phyloP scores from a whole-genome alignment of 1,140 invertebrate genomes.

The Drosophila azteca region DNA sequence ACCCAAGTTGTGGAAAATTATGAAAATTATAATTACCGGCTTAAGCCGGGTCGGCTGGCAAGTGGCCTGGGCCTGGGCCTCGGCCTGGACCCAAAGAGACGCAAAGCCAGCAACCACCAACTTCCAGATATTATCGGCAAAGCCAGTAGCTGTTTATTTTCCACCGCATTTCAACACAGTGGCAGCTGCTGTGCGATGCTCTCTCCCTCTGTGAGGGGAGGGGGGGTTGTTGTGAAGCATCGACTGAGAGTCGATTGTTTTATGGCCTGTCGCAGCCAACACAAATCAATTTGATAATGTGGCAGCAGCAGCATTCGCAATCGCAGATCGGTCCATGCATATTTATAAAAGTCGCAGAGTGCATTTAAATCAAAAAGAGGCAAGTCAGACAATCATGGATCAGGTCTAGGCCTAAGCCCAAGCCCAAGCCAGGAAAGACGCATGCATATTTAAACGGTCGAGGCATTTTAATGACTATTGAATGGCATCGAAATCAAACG shows the following conservation, averaged over 20 bases:
- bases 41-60: constrained; percentile 36
- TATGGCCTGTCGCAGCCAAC: constrained; percentile 55
- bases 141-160: constrained; percentile 65
- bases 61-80: neutral
- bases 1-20: constrained; percentile 60
- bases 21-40: constrained; percentile 76
- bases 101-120: neutral
- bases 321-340: constrained; percentile 59
- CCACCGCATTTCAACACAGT: constrained; percentile 58
- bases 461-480: constrained; percentile 62
- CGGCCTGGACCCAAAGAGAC: too few relatives aligned
- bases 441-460: constrained; percentile 64
- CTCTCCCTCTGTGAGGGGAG: neutral
- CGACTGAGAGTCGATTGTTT: constrained; percentile 36
- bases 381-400: constrained; percentile 49
- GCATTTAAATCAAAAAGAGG: constrained; percentile 73
- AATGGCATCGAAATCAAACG: constrained; percentile 61
- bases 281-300: constrained; percentile 68
- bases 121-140: constrained; percentile 35
- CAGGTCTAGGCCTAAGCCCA: constrained; percentile 61
- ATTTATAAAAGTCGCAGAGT: constrained; percentile 74
- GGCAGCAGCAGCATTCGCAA: constrained; percentile 35
- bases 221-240: constrained; percentile 17
- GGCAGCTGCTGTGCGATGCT: constrained; percentile 28
- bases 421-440: constrained; percentile 53